phyloP scores from a whole-genome alignment of 2,797 vertebrate genomes.

The Apogon talboti region DNA sequence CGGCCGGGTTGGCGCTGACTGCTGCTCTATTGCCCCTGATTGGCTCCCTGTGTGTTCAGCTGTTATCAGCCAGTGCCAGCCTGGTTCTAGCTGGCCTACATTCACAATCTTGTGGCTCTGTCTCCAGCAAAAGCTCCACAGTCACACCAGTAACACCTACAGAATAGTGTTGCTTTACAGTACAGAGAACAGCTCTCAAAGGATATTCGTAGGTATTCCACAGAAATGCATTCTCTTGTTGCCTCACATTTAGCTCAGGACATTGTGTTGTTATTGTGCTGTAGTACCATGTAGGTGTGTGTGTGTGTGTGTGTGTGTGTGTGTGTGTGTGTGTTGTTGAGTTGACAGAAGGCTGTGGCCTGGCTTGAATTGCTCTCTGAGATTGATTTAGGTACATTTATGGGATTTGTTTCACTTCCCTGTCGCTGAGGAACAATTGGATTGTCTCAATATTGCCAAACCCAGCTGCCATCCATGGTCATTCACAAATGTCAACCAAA shows the following conservation, averaged over 20 bases:
- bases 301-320: neutral
- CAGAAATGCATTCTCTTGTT: conserved; percentile 8
- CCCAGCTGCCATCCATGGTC: conserved; percentile 3
- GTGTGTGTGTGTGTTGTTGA: neutral
- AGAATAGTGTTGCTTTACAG: conserved; percentile 27
- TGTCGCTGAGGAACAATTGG: conserved; percentile 36
- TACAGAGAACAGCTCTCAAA: conserved; percentile 18
- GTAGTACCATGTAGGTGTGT: neutral
- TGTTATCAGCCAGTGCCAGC: conserved; percentile 74
- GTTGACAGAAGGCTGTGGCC: conserved; percentile 22
- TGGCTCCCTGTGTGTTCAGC: conserved; percentile 35
- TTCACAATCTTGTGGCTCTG: conserved; percentile 36
- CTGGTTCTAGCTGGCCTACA: conserved; percentile 50
- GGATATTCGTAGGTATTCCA: conserved; percentile 23
- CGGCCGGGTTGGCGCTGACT: conserved; percentile 28
- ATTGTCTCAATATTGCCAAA: conserved; percentile 29
- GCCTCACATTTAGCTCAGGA: conserved; percentile 5
- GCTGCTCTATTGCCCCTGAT: conserved; percentile 23
- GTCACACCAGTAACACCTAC: conserved; percentile 31
- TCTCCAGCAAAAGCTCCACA: conserved; percentile 38
- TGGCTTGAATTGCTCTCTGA: conserved; percentile 32
- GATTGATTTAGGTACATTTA: conserved; percentile 30
- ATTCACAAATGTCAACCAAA: conserved; percentile 69
- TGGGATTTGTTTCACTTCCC: conserved; percentile 34
- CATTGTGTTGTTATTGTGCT: neutral